Percentiles rank a stretch among this genome's conserved stretches.
These are phyloP conservation scores for Myopa tessellatipennis DNA, from an alignment of 2,888 invertebrate genomes.

Conservation along the genomic window DNA sequence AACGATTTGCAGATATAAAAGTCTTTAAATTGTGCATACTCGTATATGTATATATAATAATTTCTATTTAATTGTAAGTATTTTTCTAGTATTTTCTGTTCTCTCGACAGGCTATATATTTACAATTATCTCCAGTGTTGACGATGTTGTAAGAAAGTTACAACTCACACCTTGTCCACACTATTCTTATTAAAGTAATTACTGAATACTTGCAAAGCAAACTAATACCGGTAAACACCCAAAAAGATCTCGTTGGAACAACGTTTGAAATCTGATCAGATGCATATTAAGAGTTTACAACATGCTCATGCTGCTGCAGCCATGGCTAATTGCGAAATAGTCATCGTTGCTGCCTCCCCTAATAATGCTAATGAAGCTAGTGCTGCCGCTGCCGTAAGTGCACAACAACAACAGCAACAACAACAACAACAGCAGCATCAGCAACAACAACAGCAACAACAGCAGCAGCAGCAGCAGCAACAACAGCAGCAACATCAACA, in stretches of 20 bases:
- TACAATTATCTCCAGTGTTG: slow-evolving; percentile 12
- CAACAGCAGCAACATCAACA: slow-evolving; percentile 51
- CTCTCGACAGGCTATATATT: neutral
- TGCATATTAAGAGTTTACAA: slow-evolving; percentile 64
- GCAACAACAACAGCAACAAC: slow-evolving; percentile 49
- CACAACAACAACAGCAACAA: slow-evolving; percentile 48
- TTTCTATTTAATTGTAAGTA: neutral
- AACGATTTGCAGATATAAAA: too few relatives aligned
- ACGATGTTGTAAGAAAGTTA: slow-evolving; percentile 28
- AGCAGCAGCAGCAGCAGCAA: slow-evolving; percentile 56
- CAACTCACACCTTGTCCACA: neutral
- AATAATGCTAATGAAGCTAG: slow-evolving; percentile 54
- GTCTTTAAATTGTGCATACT: too few relatives aligned
- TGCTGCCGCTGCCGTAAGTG: slow-evolving; percentile 45
- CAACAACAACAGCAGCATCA: slow-evolving; percentile 44
- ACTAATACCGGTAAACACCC: neutral
- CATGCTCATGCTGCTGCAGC: slow-evolving; percentile 64
- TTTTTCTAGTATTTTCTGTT: neutral
- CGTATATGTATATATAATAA: neutral
- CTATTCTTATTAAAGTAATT: neutral
- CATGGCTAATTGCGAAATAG: slow-evolving; percentile 67
- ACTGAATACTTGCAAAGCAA: neutral
- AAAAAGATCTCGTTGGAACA: neutral
- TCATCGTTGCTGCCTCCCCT: slow-evolving; percentile 64
- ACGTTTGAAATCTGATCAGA: neutral